Percentiles rank a stretch among this genome's conserved stretches.
phyloP scores from a whole-genome alignment of 1,140 invertebrate genomes.

The Acromyrmex charruanus region DNA sequence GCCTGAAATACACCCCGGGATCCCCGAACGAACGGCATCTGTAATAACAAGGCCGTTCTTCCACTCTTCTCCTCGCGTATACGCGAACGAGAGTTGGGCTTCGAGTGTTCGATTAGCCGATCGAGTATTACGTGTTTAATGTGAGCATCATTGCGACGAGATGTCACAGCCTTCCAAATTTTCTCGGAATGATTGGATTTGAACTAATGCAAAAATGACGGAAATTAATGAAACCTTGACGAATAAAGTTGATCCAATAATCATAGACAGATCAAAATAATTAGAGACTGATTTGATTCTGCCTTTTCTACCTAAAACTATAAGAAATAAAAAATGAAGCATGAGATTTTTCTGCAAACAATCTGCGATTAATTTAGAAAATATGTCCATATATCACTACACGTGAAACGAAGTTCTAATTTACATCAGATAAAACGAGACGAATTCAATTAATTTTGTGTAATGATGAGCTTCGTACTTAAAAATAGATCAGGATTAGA shows the following conservation, averaged over 20 bases:
- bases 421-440: background rate
- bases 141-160: background rate
- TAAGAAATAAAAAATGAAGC: background rate
- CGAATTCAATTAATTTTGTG: background rate
- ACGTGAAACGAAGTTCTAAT: background rate
- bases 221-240: background rate
- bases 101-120: conserved; percentile 62
- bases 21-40: conserved; percentile 80
- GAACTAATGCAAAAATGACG: background rate
- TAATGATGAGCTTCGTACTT: no score
- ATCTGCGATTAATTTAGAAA: background rate
- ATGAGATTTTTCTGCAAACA: background rate
- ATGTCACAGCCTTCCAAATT: background rate
- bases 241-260: background rate
- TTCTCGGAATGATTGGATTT: background rate
- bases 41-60: conserved; percentile 82
- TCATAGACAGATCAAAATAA: background rate
- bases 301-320: background rate
- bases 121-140: conserved; percentile 9
- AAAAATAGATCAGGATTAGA: no score
- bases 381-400: no score
- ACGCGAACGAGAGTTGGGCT: conserved; percentile 55
- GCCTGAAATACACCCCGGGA: conserved; percentile 82
- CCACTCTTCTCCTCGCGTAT: conserved; percentile 55
- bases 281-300: background rate